phyloP scores from a whole-genome alignment of 53 echinoderm and acorn worm genomes.

The Astropecten irregularis region DNA sequence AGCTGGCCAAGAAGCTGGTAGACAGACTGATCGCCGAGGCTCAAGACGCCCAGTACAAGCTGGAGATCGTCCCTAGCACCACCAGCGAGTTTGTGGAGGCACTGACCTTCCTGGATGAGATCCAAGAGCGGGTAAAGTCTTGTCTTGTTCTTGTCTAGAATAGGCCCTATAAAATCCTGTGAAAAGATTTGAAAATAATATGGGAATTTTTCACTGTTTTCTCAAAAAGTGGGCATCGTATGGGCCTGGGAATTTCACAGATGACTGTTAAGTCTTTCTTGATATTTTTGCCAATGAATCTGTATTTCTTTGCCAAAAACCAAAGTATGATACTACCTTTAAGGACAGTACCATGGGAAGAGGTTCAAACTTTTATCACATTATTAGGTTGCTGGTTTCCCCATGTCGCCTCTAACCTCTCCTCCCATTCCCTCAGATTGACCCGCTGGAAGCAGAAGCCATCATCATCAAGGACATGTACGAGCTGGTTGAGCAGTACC shows the following conservation, averaged over 20 bases:
- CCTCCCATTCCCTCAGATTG: conserved; percentile 63
- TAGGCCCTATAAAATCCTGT: not conserved
- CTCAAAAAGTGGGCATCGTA: no score
- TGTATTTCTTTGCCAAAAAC: no score
- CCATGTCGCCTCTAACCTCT: no score
- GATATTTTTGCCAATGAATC: no score
- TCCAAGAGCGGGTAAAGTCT: conserved; percentile 82
- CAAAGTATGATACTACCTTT: no score
- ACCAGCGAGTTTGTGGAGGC: conserved; percentile 97
- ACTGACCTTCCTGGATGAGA: conserved; percentile 93
- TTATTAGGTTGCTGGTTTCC: no score
- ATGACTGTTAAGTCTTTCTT: no score
- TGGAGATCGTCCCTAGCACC: conserved; percentile 81
- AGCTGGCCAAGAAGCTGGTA: conserved; percentile 86
- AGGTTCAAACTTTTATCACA: no score
- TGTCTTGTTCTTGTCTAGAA: not conserved
- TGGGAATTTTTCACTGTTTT: not conserved
- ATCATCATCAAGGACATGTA: conserved; percentile 97
- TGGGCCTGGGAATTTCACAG: no score
- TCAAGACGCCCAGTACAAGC: conserved; percentile 98
- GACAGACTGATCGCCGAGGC: conserved; percentile 91
- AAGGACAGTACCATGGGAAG: no score
- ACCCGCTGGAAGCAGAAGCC: conserved; percentile 86
- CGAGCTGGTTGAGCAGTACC: conserved; percentile 90
- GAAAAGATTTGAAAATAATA: not conserved